These are phyloP conservation scores for Oegoconia quadripuncta DNA, from an alignment of 2,888 invertebrate genomes.

Conservation along the genomic window DNA sequence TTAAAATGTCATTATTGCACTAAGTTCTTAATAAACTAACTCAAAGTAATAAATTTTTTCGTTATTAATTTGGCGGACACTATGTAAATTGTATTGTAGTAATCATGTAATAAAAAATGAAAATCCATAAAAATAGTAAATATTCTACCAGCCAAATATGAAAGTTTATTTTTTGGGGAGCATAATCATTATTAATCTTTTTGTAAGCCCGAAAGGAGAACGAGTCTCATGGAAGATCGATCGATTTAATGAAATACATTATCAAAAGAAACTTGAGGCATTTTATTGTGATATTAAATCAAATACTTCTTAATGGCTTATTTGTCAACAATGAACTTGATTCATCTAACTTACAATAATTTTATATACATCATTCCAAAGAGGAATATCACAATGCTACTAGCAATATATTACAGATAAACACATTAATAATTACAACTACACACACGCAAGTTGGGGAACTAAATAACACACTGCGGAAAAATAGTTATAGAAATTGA, in stretches of 20 bases:
- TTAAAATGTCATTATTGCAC: constrained; percentile 56
- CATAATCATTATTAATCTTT: background rate
- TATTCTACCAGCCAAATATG: constrained; percentile 33
- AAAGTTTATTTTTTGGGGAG: constrained; percentile 40
- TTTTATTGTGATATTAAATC: constrained; percentile 58
- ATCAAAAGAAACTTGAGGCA: constrained; percentile 50
- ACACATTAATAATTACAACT: constrained; percentile 23
- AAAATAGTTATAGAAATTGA: no score
- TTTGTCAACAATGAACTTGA: constrained; percentile 50
- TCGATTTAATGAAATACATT: constrained; percentile 27
- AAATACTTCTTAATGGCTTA: constrained; percentile 47
- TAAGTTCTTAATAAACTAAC: constrained; percentile 61
- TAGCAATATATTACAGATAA: constrained; percentile 26
- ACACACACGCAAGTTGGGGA: background rate
- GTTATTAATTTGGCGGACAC: constrained; percentile 52
- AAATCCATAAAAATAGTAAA: constrained; percentile 55
- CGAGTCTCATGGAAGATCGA: background rate
- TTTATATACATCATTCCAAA: constrained; percentile 32
- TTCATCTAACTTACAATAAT: constrained; percentile 32
- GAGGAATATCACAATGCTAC: constrained; percentile 54
- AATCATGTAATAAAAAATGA: constrained; percentile 41
- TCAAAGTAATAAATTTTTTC: constrained; percentile 51
- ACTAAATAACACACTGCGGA: constrained; percentile 1
- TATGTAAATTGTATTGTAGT: constrained; percentile 36
- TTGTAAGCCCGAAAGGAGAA: constrained; percentile 1